Percentiles rank a stretch among this genome's conserved stretches.
These are phyloP conservation scores for Phoenicopterus ruber DNA, from an alignment of 2,113 vertebrate species.

Conservation along the genomic window DNA sequence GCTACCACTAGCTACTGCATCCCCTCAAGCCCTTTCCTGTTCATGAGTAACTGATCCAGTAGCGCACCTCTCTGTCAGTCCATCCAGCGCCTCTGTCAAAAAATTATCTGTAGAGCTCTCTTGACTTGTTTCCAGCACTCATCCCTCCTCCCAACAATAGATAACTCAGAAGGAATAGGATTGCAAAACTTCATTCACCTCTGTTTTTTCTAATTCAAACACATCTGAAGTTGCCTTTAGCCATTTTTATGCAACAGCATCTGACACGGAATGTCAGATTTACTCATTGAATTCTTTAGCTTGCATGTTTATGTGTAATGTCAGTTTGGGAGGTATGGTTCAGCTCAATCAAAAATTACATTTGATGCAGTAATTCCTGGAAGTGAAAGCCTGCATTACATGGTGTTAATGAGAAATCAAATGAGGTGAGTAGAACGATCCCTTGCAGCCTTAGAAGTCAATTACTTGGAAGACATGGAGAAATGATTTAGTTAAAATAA, in stretches of 20 bases:
- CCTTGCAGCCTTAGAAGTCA: background rate
- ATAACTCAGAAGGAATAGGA: background rate
- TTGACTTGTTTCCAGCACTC: background rate
- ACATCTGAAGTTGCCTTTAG: background rate
- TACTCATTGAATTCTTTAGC: background rate
- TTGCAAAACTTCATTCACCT: background rate
- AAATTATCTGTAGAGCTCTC: background rate
- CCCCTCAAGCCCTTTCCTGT: background rate
- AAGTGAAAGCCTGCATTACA: background rate
- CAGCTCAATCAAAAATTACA: background rate
- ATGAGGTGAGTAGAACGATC: background rate
- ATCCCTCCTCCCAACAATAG: background rate
- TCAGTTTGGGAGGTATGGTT: background rate
- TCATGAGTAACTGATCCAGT: background rate
- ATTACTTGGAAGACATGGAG: background rate
- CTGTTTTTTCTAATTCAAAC: background rate
- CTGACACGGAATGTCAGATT: background rate
- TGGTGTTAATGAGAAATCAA: background rate
- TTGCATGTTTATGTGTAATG: background rate
- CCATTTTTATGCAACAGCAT: background rate
- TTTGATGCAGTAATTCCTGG: background rate
- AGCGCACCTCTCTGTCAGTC: background rate
- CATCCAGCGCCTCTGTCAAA: accelerated
- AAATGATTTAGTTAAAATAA: background rate
- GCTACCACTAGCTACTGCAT: background rate